A percentile compares a stretch with the other conserved stretches of the same genome.
phyloP scores from a whole-genome alignment of 2,113 vertebrate species.

The Psophia crepitans region DNA sequence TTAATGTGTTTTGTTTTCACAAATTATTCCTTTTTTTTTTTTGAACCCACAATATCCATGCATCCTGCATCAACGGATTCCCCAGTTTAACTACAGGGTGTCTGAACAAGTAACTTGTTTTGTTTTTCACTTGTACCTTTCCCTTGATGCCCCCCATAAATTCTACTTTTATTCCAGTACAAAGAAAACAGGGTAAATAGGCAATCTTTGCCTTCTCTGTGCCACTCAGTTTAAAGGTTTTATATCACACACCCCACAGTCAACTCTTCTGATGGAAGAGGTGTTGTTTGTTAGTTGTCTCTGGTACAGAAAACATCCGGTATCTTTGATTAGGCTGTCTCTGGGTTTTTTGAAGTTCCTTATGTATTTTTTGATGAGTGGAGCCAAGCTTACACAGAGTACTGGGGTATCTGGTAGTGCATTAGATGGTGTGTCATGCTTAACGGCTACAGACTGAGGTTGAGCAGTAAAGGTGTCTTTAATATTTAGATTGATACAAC shows the following conservation, averaged over 20 bases:
- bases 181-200: background rate
- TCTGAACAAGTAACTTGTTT: background rate
- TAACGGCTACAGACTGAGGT: background rate
- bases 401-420: background rate
- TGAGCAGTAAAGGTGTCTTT: background rate
- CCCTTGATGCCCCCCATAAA: background rate
- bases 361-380: background rate
- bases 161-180: background rate
- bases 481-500: background rate
- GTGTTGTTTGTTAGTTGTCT: background rate
- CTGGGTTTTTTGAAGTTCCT: background rate
- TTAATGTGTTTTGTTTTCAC: background rate
- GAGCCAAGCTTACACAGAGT: background rate
- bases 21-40: background rate
- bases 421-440: background rate
- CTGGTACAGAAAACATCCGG: background rate
- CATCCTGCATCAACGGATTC: background rate
- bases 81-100: background rate
- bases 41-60: background rate
- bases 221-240: background rate
- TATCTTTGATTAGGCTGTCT: background rate
- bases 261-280: background rate
- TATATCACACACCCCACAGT: background rate
- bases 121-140: background rate
- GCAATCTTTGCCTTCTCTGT: background rate